These are phyloP conservation scores for Sphyrna mokarran DNA, from an alignment of 2,113 vertebrate genomes.

Conservation along the genomic window DNA sequence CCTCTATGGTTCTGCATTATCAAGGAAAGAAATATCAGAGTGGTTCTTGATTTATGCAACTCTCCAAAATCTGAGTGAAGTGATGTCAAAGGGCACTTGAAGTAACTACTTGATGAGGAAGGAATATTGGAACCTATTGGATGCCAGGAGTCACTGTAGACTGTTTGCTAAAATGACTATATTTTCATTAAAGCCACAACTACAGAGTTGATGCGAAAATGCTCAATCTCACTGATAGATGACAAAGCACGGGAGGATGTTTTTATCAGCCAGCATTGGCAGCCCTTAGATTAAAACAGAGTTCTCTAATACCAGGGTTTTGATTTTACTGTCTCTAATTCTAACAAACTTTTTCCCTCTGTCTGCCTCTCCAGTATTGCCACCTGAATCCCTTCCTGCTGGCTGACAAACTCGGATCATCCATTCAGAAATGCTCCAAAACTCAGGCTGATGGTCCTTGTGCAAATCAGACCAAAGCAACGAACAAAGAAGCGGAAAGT, in stretches of 20 bases:
- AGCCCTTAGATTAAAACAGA: neutral
- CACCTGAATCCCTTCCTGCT: conserved; percentile 31
- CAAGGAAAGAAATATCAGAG: no score
- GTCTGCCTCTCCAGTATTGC: neutral
- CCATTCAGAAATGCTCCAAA: conserved; percentile 34
- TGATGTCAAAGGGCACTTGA: no score
- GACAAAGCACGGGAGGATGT: neutral
- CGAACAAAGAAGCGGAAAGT: no score
- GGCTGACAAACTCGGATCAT: conserved; percentile 37
- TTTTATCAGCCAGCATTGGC: neutral
- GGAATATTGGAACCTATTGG: no score
- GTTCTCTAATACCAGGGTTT: neutral
- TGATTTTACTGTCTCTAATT: neutral
- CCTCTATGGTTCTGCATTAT: no score
- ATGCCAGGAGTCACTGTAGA: no score
- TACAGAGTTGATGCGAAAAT: neutral
- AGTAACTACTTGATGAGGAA: no score
- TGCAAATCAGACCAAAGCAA: neutral
- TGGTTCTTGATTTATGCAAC: no score
- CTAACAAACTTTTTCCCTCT: neutral
- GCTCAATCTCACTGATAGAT: neutral
- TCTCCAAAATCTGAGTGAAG: no score
- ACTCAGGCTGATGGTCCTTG: neutral
- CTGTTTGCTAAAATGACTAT: no score
- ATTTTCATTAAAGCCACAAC: neutral